phyloP scores from a whole-genome alignment of 30 jellyfish, hydroid and myxozoan species.

The Catostylus mosaicus region DNA sequence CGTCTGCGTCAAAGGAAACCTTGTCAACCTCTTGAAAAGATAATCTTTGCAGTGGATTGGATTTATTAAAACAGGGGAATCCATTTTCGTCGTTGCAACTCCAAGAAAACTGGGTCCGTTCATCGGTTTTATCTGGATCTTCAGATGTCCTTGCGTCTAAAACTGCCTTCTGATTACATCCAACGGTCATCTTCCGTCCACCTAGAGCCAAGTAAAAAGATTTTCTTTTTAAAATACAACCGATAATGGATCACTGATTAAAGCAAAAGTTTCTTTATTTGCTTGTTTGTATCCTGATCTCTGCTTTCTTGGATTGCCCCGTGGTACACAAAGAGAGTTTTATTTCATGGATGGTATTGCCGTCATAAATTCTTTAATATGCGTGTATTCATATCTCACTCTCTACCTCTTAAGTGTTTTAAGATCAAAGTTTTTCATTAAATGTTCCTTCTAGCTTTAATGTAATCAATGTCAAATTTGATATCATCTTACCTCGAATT shows the following conservation, averaged over 20 bases:
- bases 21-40: conserved; percentile 15
- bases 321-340: no score
- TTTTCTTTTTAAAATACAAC: no score
- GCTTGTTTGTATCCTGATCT: no score
- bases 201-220: conserved; percentile 36
- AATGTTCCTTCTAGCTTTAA: neutral
- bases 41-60: conserved; percentile 27
- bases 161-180: conserved; percentile 26
- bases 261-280: no score
- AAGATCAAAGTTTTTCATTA: neutral
- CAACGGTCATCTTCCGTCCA: conserved; percentile 62
- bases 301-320: no score
- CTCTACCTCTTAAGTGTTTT: neutral
- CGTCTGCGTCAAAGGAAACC: conserved; percentile 9
- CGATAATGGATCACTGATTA: no score
- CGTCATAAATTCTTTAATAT: no score
- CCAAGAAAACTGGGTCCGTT: conserved; percentile 21
- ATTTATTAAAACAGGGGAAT: conserved; percentile 35
- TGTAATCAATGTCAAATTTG: neutral
- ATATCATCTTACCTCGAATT: conserved; percentile 56
- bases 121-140: conserved; percentile 54
- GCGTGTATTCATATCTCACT: no score
- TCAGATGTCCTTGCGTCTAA: conserved; percentile 57
- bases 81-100: conserved; percentile 49
- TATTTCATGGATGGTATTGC: no score